A percentile compares a stretch with the other conserved stretches of the same genome.
These are phyloP conservation scores for Troilus luridus DNA, from an alignment of 2,888 invertebrate species.

Conservation along the genomic window DNA sequence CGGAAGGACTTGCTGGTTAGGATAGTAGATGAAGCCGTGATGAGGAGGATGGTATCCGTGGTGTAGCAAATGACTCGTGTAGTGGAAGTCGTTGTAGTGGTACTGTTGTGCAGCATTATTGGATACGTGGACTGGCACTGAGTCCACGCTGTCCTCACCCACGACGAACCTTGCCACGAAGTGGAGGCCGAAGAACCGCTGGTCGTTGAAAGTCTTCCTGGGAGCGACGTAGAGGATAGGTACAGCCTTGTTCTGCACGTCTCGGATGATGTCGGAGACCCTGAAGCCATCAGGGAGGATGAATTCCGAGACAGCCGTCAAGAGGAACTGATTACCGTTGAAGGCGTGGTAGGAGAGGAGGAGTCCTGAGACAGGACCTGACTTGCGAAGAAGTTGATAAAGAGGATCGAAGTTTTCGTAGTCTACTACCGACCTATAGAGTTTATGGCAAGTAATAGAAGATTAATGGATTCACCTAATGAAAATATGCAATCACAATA, in stretches of 20 bases:
- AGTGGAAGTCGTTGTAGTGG: neutral
- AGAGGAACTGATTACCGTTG: constrained; percentile 16
- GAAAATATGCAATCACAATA: too few species aligned
- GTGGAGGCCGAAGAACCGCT: neutral
- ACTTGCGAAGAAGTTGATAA: neutral
- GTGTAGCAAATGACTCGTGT: neutral
- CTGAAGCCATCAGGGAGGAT: neutral
- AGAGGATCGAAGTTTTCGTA: neutral
- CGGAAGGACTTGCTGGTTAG: neutral
- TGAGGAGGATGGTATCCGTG: neutral
- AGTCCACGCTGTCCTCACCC: neutral
- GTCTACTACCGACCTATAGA: neutral
- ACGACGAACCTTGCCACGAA: neutral
- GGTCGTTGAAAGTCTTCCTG: neutral
- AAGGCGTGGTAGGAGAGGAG: neutral
- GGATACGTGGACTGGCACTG: neutral
- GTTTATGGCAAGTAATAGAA: neutral
- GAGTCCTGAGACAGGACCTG: constrained; percentile 5
- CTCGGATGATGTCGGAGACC: neutral
- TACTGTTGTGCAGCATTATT: neutral
- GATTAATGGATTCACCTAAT: neutral
- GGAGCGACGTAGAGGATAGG: neutral
- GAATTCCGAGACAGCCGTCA: neutral
- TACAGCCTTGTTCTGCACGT: neutral
- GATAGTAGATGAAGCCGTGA: neutral